Conservation (phyloP, 2,888 invertebrate species). For the Ormyrus thymus region DNA sequence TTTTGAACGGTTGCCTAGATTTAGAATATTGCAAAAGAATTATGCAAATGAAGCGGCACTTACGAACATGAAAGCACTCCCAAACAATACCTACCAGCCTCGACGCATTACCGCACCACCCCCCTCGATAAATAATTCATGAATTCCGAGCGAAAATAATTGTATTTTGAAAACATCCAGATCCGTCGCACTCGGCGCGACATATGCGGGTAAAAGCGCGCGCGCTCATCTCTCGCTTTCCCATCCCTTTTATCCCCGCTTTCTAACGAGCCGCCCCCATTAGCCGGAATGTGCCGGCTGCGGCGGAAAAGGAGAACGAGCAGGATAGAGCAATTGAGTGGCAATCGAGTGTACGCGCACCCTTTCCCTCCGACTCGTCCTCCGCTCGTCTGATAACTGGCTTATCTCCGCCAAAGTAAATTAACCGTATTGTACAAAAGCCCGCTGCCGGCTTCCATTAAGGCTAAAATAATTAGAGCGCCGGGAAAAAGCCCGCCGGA, state of each 20-base stretch:
- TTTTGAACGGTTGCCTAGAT: no score
- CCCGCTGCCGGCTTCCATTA: constrained; percentile 61
- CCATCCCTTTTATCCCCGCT: neutral
- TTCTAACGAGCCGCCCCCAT: constrained; percentile 35
- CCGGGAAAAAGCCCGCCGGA: constrained; percentile 12
- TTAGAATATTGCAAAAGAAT: no score
- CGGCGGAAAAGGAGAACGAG: neutral
- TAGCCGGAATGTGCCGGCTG: constrained; percentile 5
- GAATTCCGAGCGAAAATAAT: constrained; percentile 61
- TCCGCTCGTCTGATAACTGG: constrained; percentile 63
- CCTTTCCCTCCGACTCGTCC: constrained; percentile 18
- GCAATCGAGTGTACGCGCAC: constrained; percentile 29
- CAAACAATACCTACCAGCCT: neutral
- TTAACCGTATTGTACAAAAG: constrained; percentile 64
- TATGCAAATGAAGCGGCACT: no score
- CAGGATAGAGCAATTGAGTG: constrained; percentile 45
- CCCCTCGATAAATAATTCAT: constrained; percentile 64
- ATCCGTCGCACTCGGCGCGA: neutral
- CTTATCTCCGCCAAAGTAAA: constrained; percentile 66
- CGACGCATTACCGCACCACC: neutral
- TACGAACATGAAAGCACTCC: neutral
- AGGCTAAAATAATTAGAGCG: constrained; percentile 64
- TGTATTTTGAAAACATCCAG: constrained; percentile 68
- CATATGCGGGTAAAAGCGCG: constrained; percentile 33
- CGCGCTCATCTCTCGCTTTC: neutral